Conservation (phyloP, 1,140 invertebrate genomes). For the Oncopeltus fasciatus region DNA sequence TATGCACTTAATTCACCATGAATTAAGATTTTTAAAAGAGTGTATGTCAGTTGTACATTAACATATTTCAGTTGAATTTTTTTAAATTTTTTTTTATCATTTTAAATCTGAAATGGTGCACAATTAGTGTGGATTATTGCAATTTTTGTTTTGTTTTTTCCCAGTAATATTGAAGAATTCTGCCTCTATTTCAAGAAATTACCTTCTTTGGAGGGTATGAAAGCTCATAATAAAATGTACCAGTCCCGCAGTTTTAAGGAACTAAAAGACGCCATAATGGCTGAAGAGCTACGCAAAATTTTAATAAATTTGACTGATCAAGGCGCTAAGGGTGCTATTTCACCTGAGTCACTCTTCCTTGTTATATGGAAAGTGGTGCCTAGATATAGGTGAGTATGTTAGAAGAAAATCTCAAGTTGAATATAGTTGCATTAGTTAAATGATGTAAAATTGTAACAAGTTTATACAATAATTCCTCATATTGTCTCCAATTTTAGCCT, state of each 20-base stretch:
- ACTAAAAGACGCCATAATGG: constrained; percentile 51
- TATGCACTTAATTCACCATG: too few relatives aligned
- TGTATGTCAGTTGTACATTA: too few relatives aligned
- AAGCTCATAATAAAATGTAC: constrained; percentile 36
- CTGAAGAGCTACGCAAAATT: constrained; percentile 65
- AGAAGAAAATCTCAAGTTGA: background rate
- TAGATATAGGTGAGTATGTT: constrained; percentile 42
- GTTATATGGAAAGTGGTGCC: constrained; percentile 80
- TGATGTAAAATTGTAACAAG: too few relatives aligned
- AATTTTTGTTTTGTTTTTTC: too few relatives aligned
- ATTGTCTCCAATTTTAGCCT: too few relatives aligned
- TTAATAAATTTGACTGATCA: constrained; percentile 57
- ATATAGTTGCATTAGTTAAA: background rate
- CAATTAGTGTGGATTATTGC: too few relatives aligned
- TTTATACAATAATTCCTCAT: too few relatives aligned
- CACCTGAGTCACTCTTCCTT: constrained; percentile 62
- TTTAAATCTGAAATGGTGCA: too few relatives aligned
- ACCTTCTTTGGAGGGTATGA: constrained; percentile 49
- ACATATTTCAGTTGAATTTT: too few relatives aligned
- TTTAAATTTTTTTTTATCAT: too few relatives aligned
- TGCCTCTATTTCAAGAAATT: constrained; percentile 67
- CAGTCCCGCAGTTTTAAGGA: constrained; percentile 45
- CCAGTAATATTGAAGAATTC: constrained; percentile 69
- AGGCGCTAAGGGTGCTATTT: constrained; percentile 57
- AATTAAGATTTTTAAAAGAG: too few relatives aligned